Evolutionary conservation across 2,113 vertebrate species (phyloP), one percentile per base, ranked within the genome.

Genomic region (Poecilia latipinna): DNA sequence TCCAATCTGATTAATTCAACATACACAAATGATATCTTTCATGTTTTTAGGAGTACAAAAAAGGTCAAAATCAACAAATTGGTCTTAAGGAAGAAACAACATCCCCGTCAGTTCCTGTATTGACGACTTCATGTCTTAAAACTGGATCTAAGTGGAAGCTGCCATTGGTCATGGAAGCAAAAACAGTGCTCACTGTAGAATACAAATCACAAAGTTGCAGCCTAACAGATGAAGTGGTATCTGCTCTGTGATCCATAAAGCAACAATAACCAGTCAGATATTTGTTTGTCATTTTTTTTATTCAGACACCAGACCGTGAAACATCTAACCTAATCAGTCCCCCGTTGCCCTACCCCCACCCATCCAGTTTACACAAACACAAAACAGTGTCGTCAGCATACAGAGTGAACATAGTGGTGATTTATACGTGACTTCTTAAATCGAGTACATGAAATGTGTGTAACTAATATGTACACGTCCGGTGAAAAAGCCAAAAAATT

Each of bases 201-300:
- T 86, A 93, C 91, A 92, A 92, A 90, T 92, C 91, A 92, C 91
- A 92, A 90, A 85, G 90, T 91, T 90, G 90, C 89, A 88, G 90
- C 88, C 86, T 79, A 82, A 85, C 84, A 85, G 83, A 90, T 76
- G 83, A 92, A 75, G 87, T 86, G 86, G 90, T 89, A 89, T 87
- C 90, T 90, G 88, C 89, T 89, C 87, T 74, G 88, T 89, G 90
- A 87, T 86, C 89, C 84, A 83, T 85, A 90, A 89, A 88, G 85
- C 84, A 89, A 86, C 74, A 62, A 78, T 85, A 84, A 87, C 82
- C 87, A 87, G 82, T 82, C 82, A 78, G 79, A 79, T 85, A 86
- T 85, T 78, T 88, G 79, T 84, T 85, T 70, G 17, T 90, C 83
- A 24, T 12, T n/a, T 73, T 73, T 51, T 73, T 48, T 63, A n/a